phyloP scores from a whole-genome alignment of 1,140 invertebrate genomes.

The Drepana arcuata region DNA sequence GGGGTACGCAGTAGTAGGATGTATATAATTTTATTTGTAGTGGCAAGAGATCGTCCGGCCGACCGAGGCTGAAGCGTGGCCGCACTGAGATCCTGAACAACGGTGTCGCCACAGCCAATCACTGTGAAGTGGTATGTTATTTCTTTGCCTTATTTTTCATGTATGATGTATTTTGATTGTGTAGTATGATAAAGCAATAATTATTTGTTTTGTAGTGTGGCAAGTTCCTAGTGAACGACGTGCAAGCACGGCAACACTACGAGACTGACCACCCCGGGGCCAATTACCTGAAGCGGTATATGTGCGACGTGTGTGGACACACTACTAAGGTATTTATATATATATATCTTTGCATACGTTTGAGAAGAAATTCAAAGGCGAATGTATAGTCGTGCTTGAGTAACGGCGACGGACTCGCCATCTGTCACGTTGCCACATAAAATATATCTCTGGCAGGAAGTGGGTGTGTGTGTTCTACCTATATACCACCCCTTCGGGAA shows the following conservation, averaged over 20 bases:
- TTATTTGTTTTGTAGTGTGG: constrained; percentile 31
- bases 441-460: too few species aligned
- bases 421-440: too few species aligned
- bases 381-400: too few species aligned
- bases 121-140: constrained; percentile 43
- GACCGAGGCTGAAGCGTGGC: constrained; percentile 1
- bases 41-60: background rate
- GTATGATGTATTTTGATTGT: too few species aligned
- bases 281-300: constrained; percentile 55
- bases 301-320: constrained; percentile 63
- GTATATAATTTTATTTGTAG: too few species aligned
- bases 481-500: too few species aligned
- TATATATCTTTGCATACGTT: background rate
- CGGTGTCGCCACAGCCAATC: constrained; percentile 31
- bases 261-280: constrained; percentile 49
- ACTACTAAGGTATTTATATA: constrained; percentile 34
- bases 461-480: too few species aligned
- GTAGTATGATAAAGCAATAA: too few species aligned
- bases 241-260: constrained; percentile 50
- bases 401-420: too few species aligned
- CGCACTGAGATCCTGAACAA: constrained; percentile 39
- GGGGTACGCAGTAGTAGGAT: too few species aligned
- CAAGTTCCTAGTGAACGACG: constrained; percentile 39
- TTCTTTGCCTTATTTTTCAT: too few species aligned
- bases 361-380: too few species aligned